Evolutionary conservation across 2,888 invertebrate species (phyloP).

Genomic region (Meiosimyza platycephala): DNA sequence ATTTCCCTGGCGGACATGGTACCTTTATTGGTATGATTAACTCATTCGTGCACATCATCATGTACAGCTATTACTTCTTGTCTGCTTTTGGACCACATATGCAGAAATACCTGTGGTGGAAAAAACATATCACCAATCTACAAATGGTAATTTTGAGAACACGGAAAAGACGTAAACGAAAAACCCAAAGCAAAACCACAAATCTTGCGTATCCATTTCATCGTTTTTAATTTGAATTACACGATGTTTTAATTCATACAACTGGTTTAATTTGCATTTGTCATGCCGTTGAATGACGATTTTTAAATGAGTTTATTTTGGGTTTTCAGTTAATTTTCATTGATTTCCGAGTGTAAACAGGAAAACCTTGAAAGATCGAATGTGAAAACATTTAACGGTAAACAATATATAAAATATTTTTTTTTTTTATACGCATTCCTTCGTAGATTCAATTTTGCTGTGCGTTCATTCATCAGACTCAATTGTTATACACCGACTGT

Average conservation of each 20-base stretch:
- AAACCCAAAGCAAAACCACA: no score
- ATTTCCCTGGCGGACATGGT: conserved; percentile 88
- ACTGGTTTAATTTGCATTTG: background rate
- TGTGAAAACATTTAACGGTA: no score
- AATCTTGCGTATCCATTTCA: background rate
- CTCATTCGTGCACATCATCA: conserved; percentile 93
- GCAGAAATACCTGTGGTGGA: conserved; percentile 94
- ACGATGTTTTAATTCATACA: no score
- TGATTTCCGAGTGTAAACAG: background rate
- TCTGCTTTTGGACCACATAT: conserved; percentile 89
- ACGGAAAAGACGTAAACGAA: background rate
- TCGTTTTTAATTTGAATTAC: no score
- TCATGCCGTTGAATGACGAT: background rate
- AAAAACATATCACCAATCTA: conserved; percentile 88
- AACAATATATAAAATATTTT: no score
- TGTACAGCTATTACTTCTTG: conserved; percentile 93
- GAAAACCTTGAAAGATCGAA: no score
- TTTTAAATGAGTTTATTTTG: conserved; percentile 35
- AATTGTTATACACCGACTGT: conserved; percentile 87
- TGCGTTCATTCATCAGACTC: conserved; percentile 87
- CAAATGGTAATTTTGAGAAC: conserved; percentile 78
- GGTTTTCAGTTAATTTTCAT: conserved; percentile 1
- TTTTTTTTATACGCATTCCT: conserved; percentile 1
- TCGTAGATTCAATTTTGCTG: conserved; percentile 88
- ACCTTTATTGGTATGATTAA: conserved; percentile 87